Evolutionary conservation across 2,888 invertebrate genomes (phyloP).

Genomic region (Piscicola geometra): DNA sequence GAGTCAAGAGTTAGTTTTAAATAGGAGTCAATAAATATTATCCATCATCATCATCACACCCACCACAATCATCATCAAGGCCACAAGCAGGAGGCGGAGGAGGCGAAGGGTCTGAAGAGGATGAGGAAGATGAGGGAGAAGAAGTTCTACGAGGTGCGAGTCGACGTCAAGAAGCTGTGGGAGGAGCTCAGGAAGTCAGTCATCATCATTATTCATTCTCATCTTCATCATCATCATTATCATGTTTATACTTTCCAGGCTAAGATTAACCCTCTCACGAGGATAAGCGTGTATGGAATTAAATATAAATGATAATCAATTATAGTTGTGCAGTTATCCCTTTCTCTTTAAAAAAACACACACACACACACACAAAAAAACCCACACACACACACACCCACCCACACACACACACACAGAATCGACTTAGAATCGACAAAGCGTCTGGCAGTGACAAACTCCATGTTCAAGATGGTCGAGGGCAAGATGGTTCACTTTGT

Average conservation of each 20-base stretch:
- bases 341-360: neutral
- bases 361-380: no score
- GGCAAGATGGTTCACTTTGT: conserved; percentile 64
- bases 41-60: no score
- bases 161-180: conserved; percentile 41
- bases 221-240: neutral
- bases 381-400: no score
- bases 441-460: conserved; percentile 53
- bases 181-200: conserved; percentile 42
- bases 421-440: conserved; percentile 40
- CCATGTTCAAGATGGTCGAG: conserved; percentile 52
- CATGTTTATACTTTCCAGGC: no score
- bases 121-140: conserved; percentile 38
- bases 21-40: no score
- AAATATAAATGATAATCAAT: no score
- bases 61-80: neutral
- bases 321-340: no score
- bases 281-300: no score
- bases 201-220: neutral
- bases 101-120: conserved; percentile 41
- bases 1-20: neutral
- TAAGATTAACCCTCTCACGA: neutral
- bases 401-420: conserved; percentile 30
- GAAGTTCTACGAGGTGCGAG: conserved; percentile 39
- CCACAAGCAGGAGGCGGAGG: conserved; percentile 37